Evolutionary conservation across 2,113 vertebrate species (phyloP), one percentile per base, ranked within the genome.

Genomic region (Prunella himalayana): DNA sequence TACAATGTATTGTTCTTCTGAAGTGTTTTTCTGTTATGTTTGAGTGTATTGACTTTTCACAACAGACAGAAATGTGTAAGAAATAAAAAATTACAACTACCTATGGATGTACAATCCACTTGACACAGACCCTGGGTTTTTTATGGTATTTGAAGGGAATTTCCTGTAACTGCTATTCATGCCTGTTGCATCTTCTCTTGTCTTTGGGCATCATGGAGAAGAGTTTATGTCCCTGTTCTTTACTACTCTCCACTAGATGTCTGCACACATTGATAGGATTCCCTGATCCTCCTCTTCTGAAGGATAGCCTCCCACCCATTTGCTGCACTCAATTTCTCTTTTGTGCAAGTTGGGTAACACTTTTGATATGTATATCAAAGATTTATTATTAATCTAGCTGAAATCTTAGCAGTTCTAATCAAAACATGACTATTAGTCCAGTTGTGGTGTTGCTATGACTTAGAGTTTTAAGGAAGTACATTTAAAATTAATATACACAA

Each of bases 321-420:
- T 59, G 3, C 28, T 44, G 19, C 14, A 16, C 10, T 64, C 35
- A 65, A 30, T 68, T 61, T 83, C 28, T 61, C 23, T 76, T 79
- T 49, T 33, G 10, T 1, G 0, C 18, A n/a, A 42, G 35, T 11
- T 45, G 3, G 6, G 9, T 56, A 42, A 7, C 13, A 30, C 1
- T 7, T 6, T 13, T 30, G 41, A 44, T 11, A 23, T 18, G 6
- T 64, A 81, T n/a, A 0, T 33, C 10, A 22, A 65, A 13, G n/a
- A 37, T 41, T 45, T 53, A 20, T 33, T 47, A 6, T 35, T 51
- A 73, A 12, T 71, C 23, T 41, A 66, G 15, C 13, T 61, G 45
- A 68, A 61, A 31, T 54, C 23, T 61, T 47, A 56, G 12, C 13
- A 61, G 37, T 47, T 50, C 30, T 64, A 51, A 47, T 41, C 5